These are phyloP conservation scores for Maccullochella peelii DNA, from an alignment of 2,113 vertebrate genomes.

Conservation along the genomic window DNA sequence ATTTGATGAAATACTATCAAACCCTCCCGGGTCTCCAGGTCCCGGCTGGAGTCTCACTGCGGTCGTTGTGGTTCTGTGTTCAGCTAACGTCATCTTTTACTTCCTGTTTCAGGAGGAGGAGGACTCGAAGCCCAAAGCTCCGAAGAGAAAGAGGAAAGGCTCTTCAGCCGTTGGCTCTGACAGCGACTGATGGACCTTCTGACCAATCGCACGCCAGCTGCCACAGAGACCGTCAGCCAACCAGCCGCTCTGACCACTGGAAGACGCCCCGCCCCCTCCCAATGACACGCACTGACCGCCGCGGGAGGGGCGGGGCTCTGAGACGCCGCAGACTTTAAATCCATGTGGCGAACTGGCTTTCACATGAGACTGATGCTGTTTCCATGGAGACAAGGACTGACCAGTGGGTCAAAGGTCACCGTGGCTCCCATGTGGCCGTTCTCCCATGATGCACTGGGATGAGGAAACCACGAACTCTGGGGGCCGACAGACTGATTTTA, in stretches of 20 bases:
- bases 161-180: conserved; percentile 93
- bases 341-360: conserved; percentile 40
- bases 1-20: too few species aligned
- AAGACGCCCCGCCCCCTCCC: conserved; percentile 50
- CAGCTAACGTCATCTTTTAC: too few species aligned
- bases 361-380: conserved; percentile 34
- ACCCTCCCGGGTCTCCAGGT: too few species aligned
- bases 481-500: conserved; percentile 52
- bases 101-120: conserved; percentile 90
- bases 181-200: conserved; percentile 88
- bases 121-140: conserved; percentile 93
- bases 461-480: conserved; percentile 23
- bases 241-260: conserved; percentile 57
- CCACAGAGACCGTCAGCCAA: conserved; percentile 49
- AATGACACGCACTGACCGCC: conserved; percentile 24
- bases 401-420: conserved; percentile 26
- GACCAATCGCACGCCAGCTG: conserved; percentile 59
- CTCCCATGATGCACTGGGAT: conserved; percentile 62
- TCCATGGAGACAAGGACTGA: conserved; percentile 49
- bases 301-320: conserved; percentile 43
- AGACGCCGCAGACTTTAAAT: conserved; percentile 26
- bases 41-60: too few species aligned
- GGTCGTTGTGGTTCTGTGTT: too few species aligned
- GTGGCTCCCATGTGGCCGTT: conserved; percentile 3
- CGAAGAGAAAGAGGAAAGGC: conserved; percentile 94